Conservation (phyloP, 2,797 vertebrate genomes). For the Macrochelys suwanniensis region DNA sequence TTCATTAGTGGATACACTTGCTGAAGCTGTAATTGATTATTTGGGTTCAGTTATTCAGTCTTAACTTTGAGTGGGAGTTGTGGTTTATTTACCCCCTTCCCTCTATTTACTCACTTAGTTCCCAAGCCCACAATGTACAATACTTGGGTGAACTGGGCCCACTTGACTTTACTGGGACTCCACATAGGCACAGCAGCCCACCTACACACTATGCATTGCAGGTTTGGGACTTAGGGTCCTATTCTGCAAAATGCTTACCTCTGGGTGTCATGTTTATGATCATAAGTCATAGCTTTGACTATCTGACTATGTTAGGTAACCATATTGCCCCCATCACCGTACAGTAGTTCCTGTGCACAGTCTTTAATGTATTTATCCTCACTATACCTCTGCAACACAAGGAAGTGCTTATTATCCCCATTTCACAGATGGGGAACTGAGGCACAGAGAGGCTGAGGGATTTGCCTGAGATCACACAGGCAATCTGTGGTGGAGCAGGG, state of each 20-base stretch:
- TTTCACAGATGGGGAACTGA: background rate
- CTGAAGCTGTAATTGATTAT: conserved; percentile 4
- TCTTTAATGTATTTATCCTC: background rate
- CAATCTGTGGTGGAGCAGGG: background rate
- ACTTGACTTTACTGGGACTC: conserved; percentile 8
- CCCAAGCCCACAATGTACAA: background rate
- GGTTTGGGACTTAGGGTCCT: background rate
- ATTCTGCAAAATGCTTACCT: background rate
- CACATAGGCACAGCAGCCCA: conserved; percentile 17
- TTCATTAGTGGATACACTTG: conserved; percentile 36
- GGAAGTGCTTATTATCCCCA: background rate
- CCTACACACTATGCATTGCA: conserved; percentile 17
- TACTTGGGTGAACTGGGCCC: background rate
- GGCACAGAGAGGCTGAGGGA: background rate
- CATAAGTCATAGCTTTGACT: background rate
- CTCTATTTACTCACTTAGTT: background rate
- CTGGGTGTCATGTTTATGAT: background rate
- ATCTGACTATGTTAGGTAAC: background rate
- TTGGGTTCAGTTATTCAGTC: background rate
- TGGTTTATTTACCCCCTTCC: conserved; percentile 7
- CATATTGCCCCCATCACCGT: background rate
- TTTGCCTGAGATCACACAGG: background rate
- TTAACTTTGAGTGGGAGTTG: background rate
- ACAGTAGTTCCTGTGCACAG: background rate
- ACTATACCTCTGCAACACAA: background rate